Evolutionary conservation across 2,888 invertebrate genomes (phyloP), one percentile per base, ranked within the genome.

Genomic region (Parthenolecanium corni): DNA sequence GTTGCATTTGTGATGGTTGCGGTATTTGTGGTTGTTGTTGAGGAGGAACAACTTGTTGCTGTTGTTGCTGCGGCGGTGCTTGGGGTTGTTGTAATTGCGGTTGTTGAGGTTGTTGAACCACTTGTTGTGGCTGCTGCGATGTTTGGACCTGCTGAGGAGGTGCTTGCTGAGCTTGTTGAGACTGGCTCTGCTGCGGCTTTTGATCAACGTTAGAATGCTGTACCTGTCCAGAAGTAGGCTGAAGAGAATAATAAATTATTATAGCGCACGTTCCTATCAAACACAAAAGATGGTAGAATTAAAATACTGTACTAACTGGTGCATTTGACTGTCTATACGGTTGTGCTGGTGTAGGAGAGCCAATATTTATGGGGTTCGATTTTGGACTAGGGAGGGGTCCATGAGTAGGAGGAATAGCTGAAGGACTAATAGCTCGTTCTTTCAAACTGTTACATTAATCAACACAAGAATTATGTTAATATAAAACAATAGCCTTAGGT

Each of bases 371-470:
- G 66, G 75, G 79, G 66, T 75, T 77, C 49, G 78, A 76, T 62
- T 79, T 69, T 9, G 80, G 79, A 69, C 79, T 79, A 18, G 79
- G 74, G 67, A 74, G 76, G 68, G 69, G 74, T 62, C 71, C 72
- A 68, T 71, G 68, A 24, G 69, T 70, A 6, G 73, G 70, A 1
- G 73, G 67, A 36, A 74, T 71, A n/a, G 71, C 51, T 5, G 76
- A 75, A 3, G 81, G 84, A 71, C 83, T 84, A 6, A 83, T 77
- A 1, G 84, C 82, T n/a, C 83, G 75, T 69, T 84, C 84, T 69
- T 84, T 84, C 6, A 84, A 72, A 70, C 78, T 78, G 67, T 57
- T 71, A 69, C 42, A 46, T n/a, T n/a, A n/a, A n/a, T n/a, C n/a
- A n/a, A n/a, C n/a, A n/a, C n/a, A n/a, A n/a, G n/a, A n/a, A n/a